Base-by-base conservation (phyloP, 2,888 invertebrate species). In the Erebia ligea region DNA sequence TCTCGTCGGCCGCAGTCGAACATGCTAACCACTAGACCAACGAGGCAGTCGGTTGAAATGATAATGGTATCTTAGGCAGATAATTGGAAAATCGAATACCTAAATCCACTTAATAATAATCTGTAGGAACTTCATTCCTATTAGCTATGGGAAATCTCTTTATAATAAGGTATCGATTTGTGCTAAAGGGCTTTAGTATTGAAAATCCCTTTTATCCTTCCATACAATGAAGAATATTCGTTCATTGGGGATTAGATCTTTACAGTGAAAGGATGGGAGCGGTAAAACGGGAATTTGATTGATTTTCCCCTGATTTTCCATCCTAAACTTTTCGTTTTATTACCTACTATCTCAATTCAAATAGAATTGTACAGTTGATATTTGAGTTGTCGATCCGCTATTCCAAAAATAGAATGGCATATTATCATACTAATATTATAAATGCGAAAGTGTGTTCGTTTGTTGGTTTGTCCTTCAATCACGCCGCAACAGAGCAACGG, bases 201-300 rank as follows among this genome's bases (percentile, higher is more conserved):
- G 13, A 13, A 61, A 2, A 11, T 1, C 17, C 8, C 61, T 45
- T 61, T 59, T 42, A 59, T 59, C n/a, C 34, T 40, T 15, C 52
- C 45, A 17, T 45, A 19, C 62, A 62, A 62, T 62, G 21, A 21
- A 48, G 21, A 45, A 48, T 13, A 48, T 48, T 21, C 45, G 13
- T 21, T 48, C 48, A 48, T 62, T 62, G 21, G 21, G 62, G 45
- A 48, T 62, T 48, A 21, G 42, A 61, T 19, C 62, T 4, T 17
- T 21, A 21, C 61, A 45, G 13, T n/a, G 45, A 48, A 62, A 21
- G 45, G 21, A 59, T 40, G 40, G 45, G 45, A 13, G 17, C n/a
- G 61, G 40, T 4, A 45, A 48, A 48, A 48, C 45, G 62, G 62
- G 48, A 62, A 62, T 62, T 62, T 48, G 48, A 62, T 62, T 25